Base-by-base conservation (phyloP, 2,888 invertebrate species). In the Stenodema calcarata region DNA sequence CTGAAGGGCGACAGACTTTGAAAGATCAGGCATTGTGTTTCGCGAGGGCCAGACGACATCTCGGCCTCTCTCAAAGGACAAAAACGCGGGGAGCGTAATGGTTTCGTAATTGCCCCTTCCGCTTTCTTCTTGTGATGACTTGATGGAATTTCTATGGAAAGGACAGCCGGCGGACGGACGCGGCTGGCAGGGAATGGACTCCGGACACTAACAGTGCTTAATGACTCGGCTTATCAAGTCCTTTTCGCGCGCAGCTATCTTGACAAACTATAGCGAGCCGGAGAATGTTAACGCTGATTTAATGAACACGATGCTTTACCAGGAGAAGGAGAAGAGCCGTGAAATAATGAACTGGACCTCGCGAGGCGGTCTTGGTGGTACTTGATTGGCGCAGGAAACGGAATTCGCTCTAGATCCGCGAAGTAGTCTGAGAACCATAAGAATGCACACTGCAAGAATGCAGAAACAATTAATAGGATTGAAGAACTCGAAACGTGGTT, bases 91-190 rank as follows among this genome's bases (percentile, higher is more conserved):
- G 78, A 78, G 78, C 75, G 75, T 44, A 78, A 78, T 78, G 78
- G 42, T 78, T 78, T 78, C 78, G 84, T 84, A 84, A 84, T 84
- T 84, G 84, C 84, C 44, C 73, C 84, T 84, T 84, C 84, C 73
- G 62, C 69, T 82, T 70, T 41, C 82, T 84, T 84, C 84, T 42
- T 35, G 73, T 42, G 70, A 82, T 28, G 62, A 82, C 82, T 73
- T 84, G 84, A 84, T 44, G 84, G 84, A 84, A 84, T 84, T 84
- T 73, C 84, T 44, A 84, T 73, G 84, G 84, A 84, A 84, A 75
- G 84, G 80, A 80, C 35, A 12, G 80, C 28, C 42, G 76, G 76
- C 41, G 44, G 82, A 69, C 69, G 69, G 54, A 27, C 69, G 73
- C 41, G 70, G 47, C 18, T 41, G 73, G 54, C 27, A 82, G 42